Evolutionary conservation across 2,888 invertebrate species (phyloP).

Genomic region (Eristalis intricaria): DNA sequence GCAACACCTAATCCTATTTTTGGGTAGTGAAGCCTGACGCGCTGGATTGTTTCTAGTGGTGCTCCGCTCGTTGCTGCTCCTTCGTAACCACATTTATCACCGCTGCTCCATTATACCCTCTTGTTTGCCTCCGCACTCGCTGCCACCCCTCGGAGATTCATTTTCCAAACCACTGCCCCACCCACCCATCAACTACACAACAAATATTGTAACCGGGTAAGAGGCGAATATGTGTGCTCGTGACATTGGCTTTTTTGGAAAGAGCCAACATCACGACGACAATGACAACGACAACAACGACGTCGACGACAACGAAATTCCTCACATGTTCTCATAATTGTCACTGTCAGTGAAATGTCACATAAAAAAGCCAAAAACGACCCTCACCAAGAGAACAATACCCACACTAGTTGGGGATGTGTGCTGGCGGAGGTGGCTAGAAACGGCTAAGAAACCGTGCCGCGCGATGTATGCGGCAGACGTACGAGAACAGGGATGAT

Average conservation of each 20-base stretch:
- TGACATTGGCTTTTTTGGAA: conserved; percentile 53
- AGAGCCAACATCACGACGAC: conserved; percentile 36
- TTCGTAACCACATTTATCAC: conserved; percentile 67
- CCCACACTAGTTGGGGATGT: not conserved
- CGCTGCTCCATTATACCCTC: conserved; percentile 21
- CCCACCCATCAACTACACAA: conserved; percentile 7
- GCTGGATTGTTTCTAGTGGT: conserved; percentile 7
- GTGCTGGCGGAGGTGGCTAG: not conserved
- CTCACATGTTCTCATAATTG: conserved; percentile 70
- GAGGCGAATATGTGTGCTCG: conserved; percentile 12
- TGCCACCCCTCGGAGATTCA: not conserved
- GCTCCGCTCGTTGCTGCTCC: conserved; percentile 5
- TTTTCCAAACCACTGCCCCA: not conserved
- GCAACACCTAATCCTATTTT: conserved; percentile 69
- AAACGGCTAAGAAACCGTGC: not conserved
- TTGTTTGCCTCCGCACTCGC: conserved; percentile 9
- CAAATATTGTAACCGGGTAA: not conserved
- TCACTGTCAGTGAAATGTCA: conserved; percentile 61
- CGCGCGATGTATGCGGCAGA: not conserved
- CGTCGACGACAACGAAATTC: conserved; percentile 56
- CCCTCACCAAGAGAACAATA: conserved; percentile 26
- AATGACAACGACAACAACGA: conserved; percentile 17
- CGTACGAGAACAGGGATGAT: conserved; percentile 21
- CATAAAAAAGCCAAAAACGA: conserved; percentile 51
- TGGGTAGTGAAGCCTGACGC: conserved; percentile 41